Percentiles rank a stretch among this genome's conserved stretches.
phyloP scores from a whole-genome alignment of 2,888 invertebrate species.

The Pheosia tremula region DNA sequence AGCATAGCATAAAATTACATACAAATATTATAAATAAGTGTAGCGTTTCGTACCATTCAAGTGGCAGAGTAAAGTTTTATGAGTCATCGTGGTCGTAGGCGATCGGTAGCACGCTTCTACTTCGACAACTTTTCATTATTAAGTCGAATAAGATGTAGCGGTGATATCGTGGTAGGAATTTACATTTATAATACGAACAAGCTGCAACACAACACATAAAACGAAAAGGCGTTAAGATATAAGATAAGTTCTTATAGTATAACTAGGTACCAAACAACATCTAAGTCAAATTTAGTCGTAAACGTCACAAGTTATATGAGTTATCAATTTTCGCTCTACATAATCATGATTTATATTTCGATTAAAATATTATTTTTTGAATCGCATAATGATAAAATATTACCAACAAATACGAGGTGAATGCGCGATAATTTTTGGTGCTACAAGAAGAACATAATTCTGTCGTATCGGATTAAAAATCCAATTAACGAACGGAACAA shows the following conservation, averaged over 20 bases:
- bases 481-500: conserved; percentile 47
- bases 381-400: conserved; percentile 20
- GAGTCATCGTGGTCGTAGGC: background rate
- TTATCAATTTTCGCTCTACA: background rate
- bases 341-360: conserved; percentile 9
- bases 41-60: background rate
- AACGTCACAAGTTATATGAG: background rate
- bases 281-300: background rate
- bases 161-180: background rate
- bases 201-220: background rate
- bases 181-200: background rate
- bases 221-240: background rate
- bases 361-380: conserved; percentile 7
- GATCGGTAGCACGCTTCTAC: background rate
- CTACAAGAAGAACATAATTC: conserved; percentile 32
- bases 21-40: background rate
- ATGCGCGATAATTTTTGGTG: conserved; percentile 22
- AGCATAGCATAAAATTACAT: background rate
- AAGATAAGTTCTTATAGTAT: too few relatives aligned
- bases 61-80: background rate
- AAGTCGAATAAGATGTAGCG: background rate
- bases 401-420: conserved; percentile 23
- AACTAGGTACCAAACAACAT: background rate
- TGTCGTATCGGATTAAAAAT: conserved; percentile 55
- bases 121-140: conserved; percentile 1